Evolutionary conservation across 1,140 invertebrate species (phyloP), one percentile per base, ranked within the genome.

Genomic region (Drosophila gunungcola): DNA sequence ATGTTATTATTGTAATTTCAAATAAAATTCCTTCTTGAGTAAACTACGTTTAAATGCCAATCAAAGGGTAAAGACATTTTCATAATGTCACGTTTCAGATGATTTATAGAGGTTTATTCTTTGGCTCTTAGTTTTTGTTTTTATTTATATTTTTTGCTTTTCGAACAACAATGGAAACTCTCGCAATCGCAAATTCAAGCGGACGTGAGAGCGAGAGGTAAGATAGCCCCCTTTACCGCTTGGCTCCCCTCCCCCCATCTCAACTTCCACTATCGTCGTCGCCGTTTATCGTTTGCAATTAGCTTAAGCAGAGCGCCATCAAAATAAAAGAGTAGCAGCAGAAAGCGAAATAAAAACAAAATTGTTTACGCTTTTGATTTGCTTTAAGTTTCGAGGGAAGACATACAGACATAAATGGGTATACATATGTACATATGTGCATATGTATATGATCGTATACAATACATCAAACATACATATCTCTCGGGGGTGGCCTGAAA

Each of bases 361-460:
- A 70, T 82, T 85, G 78, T 86, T 85, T 85, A 86, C 78, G 81
- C 74, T 88, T 77, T 85, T 80, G 73, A 80, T 78, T 67, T 43
- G 72, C 51, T 12, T 63, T 45, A 51, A 43, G 27, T 51, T 68
- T 39, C 49, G 36, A 72, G 61, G 25, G 52, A 36, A 64, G 36
- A 74, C 43, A 9, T 34, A 62, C 45, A 49, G 27, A 58, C 36
- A 25, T 45, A 32, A 6, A 32, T 32, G 29, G 29, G 29, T 69
- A 16, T 25, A 32, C 27, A 21, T 46, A 25, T 25, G 4, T n/a
- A 51, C 5, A 27, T 36, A 25, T 25, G 4, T n/a, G 43, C 5
- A 27, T 36, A n/a, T 9, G 12, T 54, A 51, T 16, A 10, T 1
- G 11, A 38, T 32, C 29, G 11, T 12, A 32, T 57, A 43, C 25